Base-by-base conservation (phyloP, 1,140 invertebrate species). In the Polypedilum pembai region DNA sequence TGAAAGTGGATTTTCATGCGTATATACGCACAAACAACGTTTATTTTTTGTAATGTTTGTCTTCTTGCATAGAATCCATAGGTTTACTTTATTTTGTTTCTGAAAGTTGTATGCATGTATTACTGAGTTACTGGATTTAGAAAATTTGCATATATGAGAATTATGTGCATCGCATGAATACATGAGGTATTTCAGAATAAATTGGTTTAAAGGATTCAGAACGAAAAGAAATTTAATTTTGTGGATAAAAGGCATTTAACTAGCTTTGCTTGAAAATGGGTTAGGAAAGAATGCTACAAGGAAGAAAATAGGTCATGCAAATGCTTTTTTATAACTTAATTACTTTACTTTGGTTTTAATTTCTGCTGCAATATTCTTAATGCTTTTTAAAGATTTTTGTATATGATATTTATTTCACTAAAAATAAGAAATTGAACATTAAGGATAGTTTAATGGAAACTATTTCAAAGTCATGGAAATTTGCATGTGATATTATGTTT, bases 151-250 rank as follows among this genome's bases (percentile, higher is more conserved):
- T 12, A n/a, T 56, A 12, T n/a, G 12, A n/a, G 12, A n/a, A 15
- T 15, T 56, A n/a, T 12, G n/a, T 45, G 41, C 8, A 45, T 56
- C 12, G 12, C 3, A 56, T 12, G n/a, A 12, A n/a, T n/a, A 15
- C n/a, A n/a, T 56, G 45, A 15, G n/a, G 45, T 15, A 56, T 56
- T n/a, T 56, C 12, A 56, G n/a, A 56, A 56, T 56, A 56, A n/a
- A n/a, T 56, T 56, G 12, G 12, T 12, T 56, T n/a, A n/a, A 12
- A 56, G 12, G n/a, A n/a, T 56, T 12, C 4, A 56, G n/a, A n/a
- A 56, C 12, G 15, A 56, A 56, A n/a, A 56, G n/a, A 56, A 56
- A 56, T n/a, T 56, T 56, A 56, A 56, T 56, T 56, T 56, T 56
- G 45, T 56, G 45, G 45, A 56, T 56, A 56, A 56, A 56, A 56